Percentiles rank a stretch among this genome's conserved stretches.
Evolutionary conservation across 2,113 vertebrate genomes (phyloP).

Genomic region (Falco punctatus): DNA sequence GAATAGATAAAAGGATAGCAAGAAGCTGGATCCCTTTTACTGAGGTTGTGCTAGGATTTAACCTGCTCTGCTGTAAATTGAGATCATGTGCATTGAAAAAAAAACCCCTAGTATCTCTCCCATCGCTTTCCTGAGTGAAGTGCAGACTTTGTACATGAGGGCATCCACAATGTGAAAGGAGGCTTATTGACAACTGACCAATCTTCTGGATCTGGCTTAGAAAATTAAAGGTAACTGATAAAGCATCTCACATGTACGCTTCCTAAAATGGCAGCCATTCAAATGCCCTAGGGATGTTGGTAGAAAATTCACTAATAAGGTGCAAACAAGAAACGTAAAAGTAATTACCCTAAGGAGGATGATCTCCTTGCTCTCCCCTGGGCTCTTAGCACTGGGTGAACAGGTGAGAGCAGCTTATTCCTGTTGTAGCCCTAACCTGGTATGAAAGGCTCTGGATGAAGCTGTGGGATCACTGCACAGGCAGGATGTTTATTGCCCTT

Average conservation of each 20-base stretch:
- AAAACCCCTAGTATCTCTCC: neutral
- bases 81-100: neutral
- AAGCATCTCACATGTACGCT: neutral
- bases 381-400: neutral
- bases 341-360: neutral
- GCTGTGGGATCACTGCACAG: neutral
- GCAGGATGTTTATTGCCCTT: neutral
- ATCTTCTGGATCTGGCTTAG: neutral
- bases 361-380: neutral
- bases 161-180: fast-evolving
- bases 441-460: neutral
- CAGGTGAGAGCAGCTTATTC: neutral
- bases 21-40: neutral
- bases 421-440: neutral
- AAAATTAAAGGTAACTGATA: neutral
- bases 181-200: neutral
- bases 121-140: neutral
- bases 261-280: neutral
- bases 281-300: neutral
- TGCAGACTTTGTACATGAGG: neutral
- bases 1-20: neutral
- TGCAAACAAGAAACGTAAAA: neutral
- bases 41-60: neutral
- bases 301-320: neutral
- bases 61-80: neutral